Evolutionary conservation across 2,797 vertebrate genomes (phyloP).

Genomic region (Leptoclinus maculatus): DNA sequence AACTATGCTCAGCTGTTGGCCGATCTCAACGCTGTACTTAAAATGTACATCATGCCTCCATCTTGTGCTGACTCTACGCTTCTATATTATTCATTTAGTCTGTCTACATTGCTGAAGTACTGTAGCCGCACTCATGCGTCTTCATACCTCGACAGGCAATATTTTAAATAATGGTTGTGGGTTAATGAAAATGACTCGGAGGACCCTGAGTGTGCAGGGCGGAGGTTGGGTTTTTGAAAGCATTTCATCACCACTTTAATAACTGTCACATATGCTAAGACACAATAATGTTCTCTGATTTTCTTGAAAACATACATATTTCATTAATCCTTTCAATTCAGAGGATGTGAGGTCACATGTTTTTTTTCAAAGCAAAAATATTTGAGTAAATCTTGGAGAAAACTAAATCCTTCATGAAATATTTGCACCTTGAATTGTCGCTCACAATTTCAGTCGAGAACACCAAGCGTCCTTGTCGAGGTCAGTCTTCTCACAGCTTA

Average conservation of each 20-base stretch:
- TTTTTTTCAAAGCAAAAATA: constrained; percentile 15
- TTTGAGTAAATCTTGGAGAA: constrained; percentile 3
- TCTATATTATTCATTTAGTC: constrained; percentile 43
- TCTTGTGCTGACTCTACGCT: constrained; percentile 47
- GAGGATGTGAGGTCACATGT: constrained; percentile 18
- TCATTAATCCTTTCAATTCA: constrained; percentile 16
- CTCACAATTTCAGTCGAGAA: constrained; percentile 22
- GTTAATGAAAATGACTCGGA: constrained; percentile 81
- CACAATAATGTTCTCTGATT: constrained; percentile 28
- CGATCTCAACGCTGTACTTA: neutral
- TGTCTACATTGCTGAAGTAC: constrained; percentile 27
- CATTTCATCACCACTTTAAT: constrained; percentile 74
- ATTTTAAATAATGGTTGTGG: constrained; percentile 79
- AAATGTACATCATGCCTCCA: constrained; percentile 7
- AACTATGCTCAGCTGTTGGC: constrained; percentile 19
- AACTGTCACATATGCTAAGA: constrained; percentile 68
- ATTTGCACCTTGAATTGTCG: neutral
- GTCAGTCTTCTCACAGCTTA: constrained; percentile 83
- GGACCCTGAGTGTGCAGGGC: constrained; percentile 73
- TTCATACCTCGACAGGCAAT: constrained; percentile 54
- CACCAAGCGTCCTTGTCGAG: constrained; percentile 66
- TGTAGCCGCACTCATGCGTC: constrained; percentile 26
- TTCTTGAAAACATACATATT: constrained; percentile 18
- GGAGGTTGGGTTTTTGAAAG: constrained; percentile 73
- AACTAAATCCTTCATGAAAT: neutral